Conservation (phyloP, 1,140 invertebrate genomes). For the roundworm (Caenorhabditis elegans) region WBcel235 BX284605.5:11200501-11201000, state of each 20-base stretch:
- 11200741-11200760: neutral
- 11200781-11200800: too few relatives aligned
- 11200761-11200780: neutral
- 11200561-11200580: too few relatives aligned
- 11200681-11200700: neutral
- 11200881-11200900: neutral
- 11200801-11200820: too few relatives aligned
- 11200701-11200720: neutral
- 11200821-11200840: too few relatives aligned
- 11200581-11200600: too few relatives aligned
- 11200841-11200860: neutral
- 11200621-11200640: neutral
- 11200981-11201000: neutral
- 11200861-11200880: neutral
- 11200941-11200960: neutral
- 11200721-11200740: neutral
- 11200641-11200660: constrained; percentile 9
- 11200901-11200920: neutral
- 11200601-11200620: neutral
- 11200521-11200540: too few relatives aligned
- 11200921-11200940: neutral
- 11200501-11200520: too few relatives aligned
- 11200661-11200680: neutral
- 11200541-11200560: too few relatives aligned
- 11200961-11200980: neutral